A percentile compares a stretch with the other conserved stretches of the same genome.
phyloP scores from a whole-genome alignment of 2,113 vertebrate genomes.

The Excalfactoria chinensis region DNA sequence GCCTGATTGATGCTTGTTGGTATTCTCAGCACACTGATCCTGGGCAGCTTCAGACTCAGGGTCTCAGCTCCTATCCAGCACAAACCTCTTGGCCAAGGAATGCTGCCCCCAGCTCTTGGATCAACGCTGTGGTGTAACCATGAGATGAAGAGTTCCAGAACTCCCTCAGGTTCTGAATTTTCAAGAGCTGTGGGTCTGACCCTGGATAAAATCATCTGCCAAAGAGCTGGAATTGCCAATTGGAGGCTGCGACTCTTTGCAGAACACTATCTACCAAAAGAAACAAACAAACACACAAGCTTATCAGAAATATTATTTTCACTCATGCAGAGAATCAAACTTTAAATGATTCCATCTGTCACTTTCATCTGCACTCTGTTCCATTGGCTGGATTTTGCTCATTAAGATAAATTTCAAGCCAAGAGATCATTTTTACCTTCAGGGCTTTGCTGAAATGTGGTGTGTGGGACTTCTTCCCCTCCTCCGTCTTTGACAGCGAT shows the following conservation, averaged over 20 bases:
- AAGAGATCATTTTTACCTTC: conserved; percentile 76
- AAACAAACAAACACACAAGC: conserved; percentile 50
- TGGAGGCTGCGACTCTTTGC: neutral
- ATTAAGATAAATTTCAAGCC: conserved; percentile 77
- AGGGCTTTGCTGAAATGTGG: conserved; percentile 58
- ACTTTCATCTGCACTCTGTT: conserved; percentile 72
- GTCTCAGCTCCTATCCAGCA: neutral
- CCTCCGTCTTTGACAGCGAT: neutral
- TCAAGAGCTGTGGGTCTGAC: accelerated
- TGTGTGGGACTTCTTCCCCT: conserved; percentile 14
- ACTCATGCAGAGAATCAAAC: conserved; percentile 71
- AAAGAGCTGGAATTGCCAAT: neutral
- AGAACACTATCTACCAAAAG: conserved; percentile 36
- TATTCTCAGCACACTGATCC: neutral
- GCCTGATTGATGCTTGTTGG: neutral
- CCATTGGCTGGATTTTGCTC: conserved; percentile 77
- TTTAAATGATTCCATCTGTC: conserved; percentile 79
- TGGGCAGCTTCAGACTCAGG: neutral
- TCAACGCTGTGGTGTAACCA: accelerated
- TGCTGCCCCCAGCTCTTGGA: neutral
- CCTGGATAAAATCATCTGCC: neutral
- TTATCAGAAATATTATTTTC: conserved; percentile 64
- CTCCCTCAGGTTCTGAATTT: neutral
- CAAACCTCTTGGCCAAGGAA: neutral
- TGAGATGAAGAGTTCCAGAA: neutral